Conservation (phyloP, 2,113 vertebrate genomes). For the Lophius piscatorius region DNA sequence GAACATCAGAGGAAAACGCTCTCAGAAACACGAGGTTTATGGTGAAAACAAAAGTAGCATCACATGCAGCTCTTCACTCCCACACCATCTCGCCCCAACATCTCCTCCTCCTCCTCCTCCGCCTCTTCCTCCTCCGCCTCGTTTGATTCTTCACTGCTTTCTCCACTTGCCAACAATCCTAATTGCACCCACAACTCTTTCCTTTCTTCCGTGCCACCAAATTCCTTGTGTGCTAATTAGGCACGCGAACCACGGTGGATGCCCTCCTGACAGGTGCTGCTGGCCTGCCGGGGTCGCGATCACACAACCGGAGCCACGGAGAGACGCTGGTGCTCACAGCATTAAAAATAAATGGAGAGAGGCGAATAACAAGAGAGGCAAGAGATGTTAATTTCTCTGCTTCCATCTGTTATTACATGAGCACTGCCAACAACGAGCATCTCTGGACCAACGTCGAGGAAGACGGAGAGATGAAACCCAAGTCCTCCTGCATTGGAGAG, state of each 20-base stretch:
- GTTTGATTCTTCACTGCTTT: slow-evolving; percentile 54
- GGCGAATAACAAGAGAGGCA: slow-evolving; percentile 92
- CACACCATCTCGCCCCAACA: slow-evolving; percentile 53
- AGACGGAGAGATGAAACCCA: slow-evolving; percentile 41
- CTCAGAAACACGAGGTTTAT: too few relatives aligned
- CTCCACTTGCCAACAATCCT: slow-evolving; percentile 83
- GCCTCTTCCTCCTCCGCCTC: slow-evolving; percentile 57
- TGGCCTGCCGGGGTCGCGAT: slow-evolving; percentile 96
- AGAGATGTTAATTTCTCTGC: slow-evolving; percentile 99
- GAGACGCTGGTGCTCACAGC: slow-evolving; percentile 84
- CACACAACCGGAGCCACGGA: slow-evolving; percentile 66
- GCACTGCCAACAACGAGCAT: slow-evolving; percentile 96
- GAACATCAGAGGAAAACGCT: too few relatives aligned
- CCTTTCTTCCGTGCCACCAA: slow-evolving; percentile 85
- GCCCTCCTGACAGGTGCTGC: slow-evolving; percentile 99
- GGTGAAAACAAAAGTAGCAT: not conserved
- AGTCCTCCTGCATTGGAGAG: slow-evolving; percentile 59
- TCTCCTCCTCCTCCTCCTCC: slow-evolving; percentile 54
- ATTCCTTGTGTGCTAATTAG: slow-evolving; percentile 99
- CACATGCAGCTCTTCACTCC: slow-evolving; percentile 57
- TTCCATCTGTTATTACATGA: slow-evolving; percentile 99
- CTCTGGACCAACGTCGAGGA: slow-evolving; percentile 73
- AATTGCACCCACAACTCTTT: slow-evolving; percentile 82
- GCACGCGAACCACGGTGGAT: slow-evolving; percentile 92
- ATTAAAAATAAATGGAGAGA: slow-evolving; percentile 94